Base-by-base conservation (phyloP, 1,140 invertebrate species). In the Cydia splendana region DNA sequence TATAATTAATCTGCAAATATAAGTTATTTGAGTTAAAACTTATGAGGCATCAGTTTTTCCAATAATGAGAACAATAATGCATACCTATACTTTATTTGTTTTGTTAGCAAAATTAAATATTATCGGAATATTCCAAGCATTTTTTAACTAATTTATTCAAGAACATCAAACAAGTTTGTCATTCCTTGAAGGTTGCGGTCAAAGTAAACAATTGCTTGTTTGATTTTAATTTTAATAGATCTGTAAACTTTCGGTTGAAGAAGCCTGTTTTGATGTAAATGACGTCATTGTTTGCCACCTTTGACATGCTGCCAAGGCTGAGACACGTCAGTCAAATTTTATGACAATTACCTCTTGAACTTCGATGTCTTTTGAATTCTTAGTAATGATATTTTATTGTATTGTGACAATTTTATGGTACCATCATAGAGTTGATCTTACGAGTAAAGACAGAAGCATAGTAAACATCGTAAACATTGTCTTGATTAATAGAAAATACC, bases 201-300 rank as follows among this genome's bases (percentile, higher is more conserved):
- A 24, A 62, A 24, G 20, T 62, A 62, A 62, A 62, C 0, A 62
- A 24, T 57, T 62, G 57, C 57, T 24, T 62, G 20, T 62, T 62
- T 62, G 20, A 24, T 62, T 62, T 62, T 62, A 20, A 24, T 62
- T 62, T 62, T 24, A 62, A 62, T 62, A 62, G 57, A 24, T 62
- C 57, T 24, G 57, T 62, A 53, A 53, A n/a, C 51, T 53, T 53
- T n/a, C 15, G n/a, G 51, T 51, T 51, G 15, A 13, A 10, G 15
- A 20, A 24, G n/a, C 57, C 57, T 24, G 57, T 62, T 62, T 24
- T 0, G 20, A 62, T 62, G 57, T 62, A 62, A 62, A 62, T 62
- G 18, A 24, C 10, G 20, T 62, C 57, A 62, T 62, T 62, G 57
- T 62, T 62, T 62, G 57, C 20, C 18, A 62, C 57, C 57, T 62